Evolutionary conservation across 23 tunicate genomes (phyloP).

Genomic region (Clavelina lepadiformis): DNA sequence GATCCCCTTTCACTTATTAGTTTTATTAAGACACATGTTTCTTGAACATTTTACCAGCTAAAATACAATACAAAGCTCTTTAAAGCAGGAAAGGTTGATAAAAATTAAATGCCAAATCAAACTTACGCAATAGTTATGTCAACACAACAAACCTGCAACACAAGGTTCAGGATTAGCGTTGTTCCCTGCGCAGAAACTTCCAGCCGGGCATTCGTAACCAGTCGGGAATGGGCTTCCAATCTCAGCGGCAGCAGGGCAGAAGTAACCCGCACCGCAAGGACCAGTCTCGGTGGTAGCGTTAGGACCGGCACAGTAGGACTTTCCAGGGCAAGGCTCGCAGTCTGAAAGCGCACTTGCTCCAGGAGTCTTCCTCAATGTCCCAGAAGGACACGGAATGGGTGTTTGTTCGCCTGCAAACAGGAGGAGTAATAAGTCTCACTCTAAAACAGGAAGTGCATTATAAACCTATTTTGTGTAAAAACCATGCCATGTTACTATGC

Average conservation of each 20-base stretch:
- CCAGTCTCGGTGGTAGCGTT: conserved; percentile 31
- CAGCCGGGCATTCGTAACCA: conserved; percentile 83
- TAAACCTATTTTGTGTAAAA: too few relatives aligned
- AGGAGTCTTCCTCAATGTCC: conserved; percentile 26
- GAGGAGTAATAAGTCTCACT: too few relatives aligned
- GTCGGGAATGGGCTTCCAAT: conserved; percentile 32
- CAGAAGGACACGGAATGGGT: conserved; percentile 56
- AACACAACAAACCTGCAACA: conserved; percentile 34
- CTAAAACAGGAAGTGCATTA: too few relatives aligned
- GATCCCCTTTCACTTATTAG: not conserved
- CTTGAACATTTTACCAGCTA: not conserved
- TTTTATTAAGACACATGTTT: not conserved
- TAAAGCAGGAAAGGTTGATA: too few relatives aligned
- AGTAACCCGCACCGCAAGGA: conserved; percentile 79
- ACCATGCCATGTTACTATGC: too few relatives aligned
- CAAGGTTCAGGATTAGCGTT: conserved; percentile 53
- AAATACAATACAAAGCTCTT: too few relatives aligned
- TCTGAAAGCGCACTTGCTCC: conserved; percentile 25
- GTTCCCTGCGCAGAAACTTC: conserved; percentile 51
- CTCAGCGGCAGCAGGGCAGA: conserved; percentile 68
- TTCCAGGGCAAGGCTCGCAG: conserved; percentile 77
- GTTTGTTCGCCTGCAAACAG: conserved; percentile 26
- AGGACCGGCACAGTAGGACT: conserved; percentile 44
- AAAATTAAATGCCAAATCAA: too few relatives aligned
- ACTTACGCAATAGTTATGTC: not conserved